Evolutionary conservation across 1,140 invertebrate genomes (phyloP), one percentile per base, ranked within the genome.

Genomic region (Periplaneta americana): DNA sequence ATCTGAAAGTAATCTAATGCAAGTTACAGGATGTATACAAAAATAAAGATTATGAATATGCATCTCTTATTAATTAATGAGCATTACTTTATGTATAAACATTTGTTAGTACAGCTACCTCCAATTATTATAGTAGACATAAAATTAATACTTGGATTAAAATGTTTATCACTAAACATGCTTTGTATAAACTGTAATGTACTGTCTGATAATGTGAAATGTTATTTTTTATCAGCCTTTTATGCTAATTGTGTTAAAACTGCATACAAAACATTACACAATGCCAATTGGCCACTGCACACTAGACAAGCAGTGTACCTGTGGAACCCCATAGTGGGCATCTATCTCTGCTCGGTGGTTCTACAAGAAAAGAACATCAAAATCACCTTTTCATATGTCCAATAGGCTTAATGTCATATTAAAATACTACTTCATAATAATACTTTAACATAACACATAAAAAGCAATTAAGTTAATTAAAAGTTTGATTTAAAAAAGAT

Each of bases 261-360:
- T 66, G 48, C 48, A 66, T 66, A 9, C 48, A 66, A n/a, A 66
- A 66, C n/a, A 28, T 66, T 28, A 66, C 48, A 66, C 48, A 66
- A 85, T 91, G 93, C 92, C 92, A 93, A 91, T 87, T 91, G 91
- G 89, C n/a, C 48, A 66, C 48, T 66, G 48, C 48, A 66, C 48
- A 66, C 48, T 66, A n/a, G 90, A 87, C 87, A 92, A 90, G 89
- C 31, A 36, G 39, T 82, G 79, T 85, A 85, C 85, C 84, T 91
- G 89, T 28, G 89, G 88, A 81, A 91, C 89, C 83, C 96, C 96
- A 91, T 96, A 96, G 88, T 93, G 95, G 88, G 95, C 95, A 89
- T 97, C 96, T 91, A 97, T 96, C 93, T 98, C 96, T 88, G 95
- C 93, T 88, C 96, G 95, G 91, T 95, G 95, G 92, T 92, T 97